phyloP scores from a whole-genome alignment of 2,113 vertebrate genomes.

The Gadus macrocephalus region DNA sequence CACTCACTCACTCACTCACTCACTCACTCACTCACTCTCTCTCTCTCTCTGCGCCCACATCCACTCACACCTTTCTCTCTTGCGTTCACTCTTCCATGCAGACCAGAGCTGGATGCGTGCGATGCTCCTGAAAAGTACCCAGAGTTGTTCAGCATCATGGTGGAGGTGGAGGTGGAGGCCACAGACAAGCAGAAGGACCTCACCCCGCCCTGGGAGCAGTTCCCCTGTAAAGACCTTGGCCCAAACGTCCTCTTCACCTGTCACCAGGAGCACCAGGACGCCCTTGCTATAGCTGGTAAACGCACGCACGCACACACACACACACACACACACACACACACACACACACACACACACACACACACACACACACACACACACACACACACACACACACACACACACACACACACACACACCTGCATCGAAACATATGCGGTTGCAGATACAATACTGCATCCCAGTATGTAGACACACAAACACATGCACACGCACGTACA shows the following conservation, averaged over 20 bases:
- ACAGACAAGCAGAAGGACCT: constrained; percentile 88
- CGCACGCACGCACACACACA: not conserved
- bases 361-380: not conserved
- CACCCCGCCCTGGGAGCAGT: constrained; percentile 96
- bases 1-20: too few species aligned
- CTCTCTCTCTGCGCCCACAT: not conserved
- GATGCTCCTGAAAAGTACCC: constrained; percentile 98
- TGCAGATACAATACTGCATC: too few species aligned
- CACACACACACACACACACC: not conserved
- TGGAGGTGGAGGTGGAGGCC: constrained; percentile 91
- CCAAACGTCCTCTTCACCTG: constrained; percentile 92
- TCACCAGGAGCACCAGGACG: constrained; percentile 93
- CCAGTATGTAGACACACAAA: not conserved
- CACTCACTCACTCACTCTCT: not conserved
- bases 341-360: not conserved
- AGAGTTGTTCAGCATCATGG: constrained; percentile 89
- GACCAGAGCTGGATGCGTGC: constrained; percentile 93
- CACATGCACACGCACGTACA: too few species aligned
- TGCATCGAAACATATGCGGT: too few species aligned
- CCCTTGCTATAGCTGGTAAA: constrained; percentile 84
- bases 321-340: not conserved
- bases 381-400: not conserved
- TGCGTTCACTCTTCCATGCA: constrained; percentile 43
- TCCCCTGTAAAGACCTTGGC: constrained; percentile 88
- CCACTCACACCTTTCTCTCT: not conserved